phyloP scores from a whole-genome alignment of 2,113 vertebrate species.

The Oncorhynchus gorbuscha region DNA sequence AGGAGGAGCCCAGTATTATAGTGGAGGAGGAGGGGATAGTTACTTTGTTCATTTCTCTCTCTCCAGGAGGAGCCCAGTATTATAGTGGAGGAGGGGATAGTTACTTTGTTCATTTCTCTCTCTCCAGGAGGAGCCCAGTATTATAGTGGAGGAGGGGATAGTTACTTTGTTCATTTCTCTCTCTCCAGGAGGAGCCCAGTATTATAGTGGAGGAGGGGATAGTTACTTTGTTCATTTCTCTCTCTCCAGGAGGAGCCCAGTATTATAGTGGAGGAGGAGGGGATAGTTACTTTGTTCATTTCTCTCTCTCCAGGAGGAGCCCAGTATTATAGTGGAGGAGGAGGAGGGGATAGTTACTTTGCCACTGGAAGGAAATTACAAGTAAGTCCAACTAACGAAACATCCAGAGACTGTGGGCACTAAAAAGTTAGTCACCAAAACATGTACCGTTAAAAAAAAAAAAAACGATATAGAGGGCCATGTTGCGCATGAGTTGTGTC shows the following conservation, averaged over 20 bases:
- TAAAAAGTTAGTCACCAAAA: too few species aligned
- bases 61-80: conserved; percentile 94
- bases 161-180: neutral
- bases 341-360: conserved; percentile 90
- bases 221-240: neutral
- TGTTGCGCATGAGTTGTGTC: too few species aligned
- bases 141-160: conserved; percentile 76
- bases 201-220: conserved; percentile 79
- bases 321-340: conserved; percentile 84
- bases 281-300: neutral
- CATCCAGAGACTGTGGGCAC: neutral
- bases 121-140: conserved; percentile 95
- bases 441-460: too few species aligned
- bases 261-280: conserved; percentile 83
- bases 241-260: conserved; percentile 89
- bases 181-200: conserved; percentile 89
- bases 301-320: conserved; percentile 81
- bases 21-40: conserved; percentile 70
- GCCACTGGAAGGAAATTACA: conserved; percentile 89
- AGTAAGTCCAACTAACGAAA: conserved; percentile 75
- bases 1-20: conserved; percentile 97
- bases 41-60: neutral
- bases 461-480: too few species aligned
- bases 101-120: neutral
- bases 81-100: conserved; percentile 72